Base-by-base conservation (phyloP, 1,140 invertebrate genomes). In the Lepidurus arcticus region DNA sequence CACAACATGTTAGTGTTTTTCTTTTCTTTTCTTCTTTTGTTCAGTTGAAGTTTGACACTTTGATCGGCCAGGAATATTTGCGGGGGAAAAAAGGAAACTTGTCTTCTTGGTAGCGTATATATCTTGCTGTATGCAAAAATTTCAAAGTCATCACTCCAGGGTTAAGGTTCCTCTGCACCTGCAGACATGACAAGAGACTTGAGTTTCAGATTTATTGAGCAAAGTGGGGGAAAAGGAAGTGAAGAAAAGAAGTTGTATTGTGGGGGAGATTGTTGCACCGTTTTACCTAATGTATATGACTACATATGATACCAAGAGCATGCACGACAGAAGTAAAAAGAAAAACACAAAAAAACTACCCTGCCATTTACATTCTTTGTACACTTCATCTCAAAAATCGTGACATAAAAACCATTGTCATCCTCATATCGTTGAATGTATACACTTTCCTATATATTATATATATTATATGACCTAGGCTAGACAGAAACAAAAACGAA, bases 381-480 rank as follows among this genome's bases (percentile, higher is more conserved):
- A 65, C 53, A 65, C 53, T 65, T 65, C 53, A 65, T 65, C 53
- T 65, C 53, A 65, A 21, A 65, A 65, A 16, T 65, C 53, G 53
- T 65, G 53, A 65, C 53, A 65, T 65, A 65, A 65, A 65, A 65
- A 65, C 53, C 53, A 65, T 65, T 65, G 53, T 65, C 53, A 65
- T 65, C 53, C 53, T 65, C 53, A 65, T 65, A 65, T 65, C 53
- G 53, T 65, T 65, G 53, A 65, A 65, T 65, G 53, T 65, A 65
- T 65, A 65, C 53, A 65, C 53, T 65, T 65, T 65, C 53, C 53
- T 65, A 65, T 65, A 34, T 34, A 34, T 34, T 34, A 65, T 16
- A 65, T 65, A 65, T 65, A 65, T 65, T 65, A 65, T 65, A 65
- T 16, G 53, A 65, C 21, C 53, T 65, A 65, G 53, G 53, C 4